These are phyloP conservation scores for Gymnocheta viridis DNA, from an alignment of 2,888 invertebrate genomes.

Conservation along the genomic window DNA sequence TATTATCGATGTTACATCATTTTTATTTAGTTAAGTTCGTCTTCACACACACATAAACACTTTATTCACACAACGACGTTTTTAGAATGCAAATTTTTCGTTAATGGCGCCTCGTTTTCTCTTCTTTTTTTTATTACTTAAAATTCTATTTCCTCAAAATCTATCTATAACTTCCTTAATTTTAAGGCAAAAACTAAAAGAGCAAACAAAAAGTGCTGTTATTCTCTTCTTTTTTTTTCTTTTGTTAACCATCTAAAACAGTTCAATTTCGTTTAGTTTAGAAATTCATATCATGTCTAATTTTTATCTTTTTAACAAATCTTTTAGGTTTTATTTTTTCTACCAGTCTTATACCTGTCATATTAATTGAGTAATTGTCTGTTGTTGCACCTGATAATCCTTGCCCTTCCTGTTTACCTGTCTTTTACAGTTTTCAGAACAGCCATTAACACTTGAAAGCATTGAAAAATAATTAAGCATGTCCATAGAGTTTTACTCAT, in stretches of 20 bases:
- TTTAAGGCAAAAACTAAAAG: background rate
- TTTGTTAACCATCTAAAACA: background rate
- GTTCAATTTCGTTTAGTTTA: background rate
- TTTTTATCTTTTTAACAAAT: slow-evolving; percentile 30
- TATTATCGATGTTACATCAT: slow-evolving; percentile 38
- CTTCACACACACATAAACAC: background rate
- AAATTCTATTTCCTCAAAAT: slow-evolving; percentile 3
- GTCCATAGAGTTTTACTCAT: too few relatives aligned
- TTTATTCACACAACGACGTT: background rate
- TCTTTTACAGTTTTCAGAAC: background rate
- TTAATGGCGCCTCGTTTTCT: slow-evolving; percentile 22
- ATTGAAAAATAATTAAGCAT: background rate
- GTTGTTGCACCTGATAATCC: slow-evolving; percentile 9
- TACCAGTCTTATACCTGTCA: slow-evolving; percentile 23
- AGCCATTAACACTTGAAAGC: background rate
- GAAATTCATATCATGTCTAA: background rate
- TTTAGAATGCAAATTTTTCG: background rate
- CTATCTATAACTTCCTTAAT: background rate
- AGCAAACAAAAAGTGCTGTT: background rate
- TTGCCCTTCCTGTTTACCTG: slow-evolving; percentile 7
- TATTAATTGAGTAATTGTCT: slow-evolving; percentile 2
- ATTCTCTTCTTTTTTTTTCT: background rate
- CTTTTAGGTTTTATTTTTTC: background rate
- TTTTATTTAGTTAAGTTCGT: background rate
- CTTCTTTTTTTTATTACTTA: background rate